Base-by-base conservation (phyloP, 1,140 invertebrate genomes). In the Cardiocondyla obscurior region DNA sequence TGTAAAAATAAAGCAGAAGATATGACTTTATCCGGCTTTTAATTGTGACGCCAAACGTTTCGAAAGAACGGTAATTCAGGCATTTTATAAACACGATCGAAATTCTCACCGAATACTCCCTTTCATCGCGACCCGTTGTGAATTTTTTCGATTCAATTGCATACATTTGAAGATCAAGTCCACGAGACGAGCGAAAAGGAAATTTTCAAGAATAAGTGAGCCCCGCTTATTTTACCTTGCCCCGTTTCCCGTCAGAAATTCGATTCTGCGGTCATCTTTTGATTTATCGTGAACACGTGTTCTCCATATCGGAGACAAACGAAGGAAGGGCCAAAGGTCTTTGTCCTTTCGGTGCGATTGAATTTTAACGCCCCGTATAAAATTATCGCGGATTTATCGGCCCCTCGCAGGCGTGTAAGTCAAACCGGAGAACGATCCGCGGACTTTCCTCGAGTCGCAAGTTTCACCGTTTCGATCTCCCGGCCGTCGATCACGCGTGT, bases 371-470 rank as follows among this genome's bases (percentile, higher is more conserved):
- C 33, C 12, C 22, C 16, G 62, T 69, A 65, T 77, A 77, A 33
- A 67, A 60, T 77, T 77, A 77, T 77, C 74, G 25, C 33, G 62
- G 49, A 79, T 67, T 79, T 79, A 79, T 79, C 74, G 74, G 51
- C 3, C 22, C 22, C 33, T 67, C 46, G 46, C 62, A 69, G 62
- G 46, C 46, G 46, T 53, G 74, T 79, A 79, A 79, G 69, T 79
- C 74, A 79, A 79, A 69, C 62, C 74, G 49, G 49, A 25, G 49
- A 69, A 67, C 62, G 74, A 69, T 79, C 46, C 46, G 22, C 6
- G 14, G 46, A 25, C 46, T 79, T 55, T 79, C 46, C 62, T 79
- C 74, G 74, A 67, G 60, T 69, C 39, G 39, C 60, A 65, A 77
- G 58, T 77, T 77, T 67, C 74, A 7, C 22, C 60, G 30, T 67